Evolutionary conservation across 2,113 vertebrate genomes (phyloP).

Genomic region (Ciconia boyciana): DNA sequence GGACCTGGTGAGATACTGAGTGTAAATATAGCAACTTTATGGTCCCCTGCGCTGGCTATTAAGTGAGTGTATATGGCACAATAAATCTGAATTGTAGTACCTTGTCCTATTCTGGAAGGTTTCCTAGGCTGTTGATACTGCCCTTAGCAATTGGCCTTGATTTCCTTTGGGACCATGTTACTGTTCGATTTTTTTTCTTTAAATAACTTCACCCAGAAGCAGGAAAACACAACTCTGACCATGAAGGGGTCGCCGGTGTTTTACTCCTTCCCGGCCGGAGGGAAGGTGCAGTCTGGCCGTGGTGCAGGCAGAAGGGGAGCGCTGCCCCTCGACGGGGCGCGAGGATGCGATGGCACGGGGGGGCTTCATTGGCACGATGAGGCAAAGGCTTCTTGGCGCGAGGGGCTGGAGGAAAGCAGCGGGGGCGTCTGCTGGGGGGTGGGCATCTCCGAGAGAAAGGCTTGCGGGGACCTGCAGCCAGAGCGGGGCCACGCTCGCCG

Average conservation of each 20-base stretch:
- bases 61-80: not conserved
- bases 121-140: not conserved
- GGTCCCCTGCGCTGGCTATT: not conserved
- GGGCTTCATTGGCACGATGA: rapidly evolving
- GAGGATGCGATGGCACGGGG: not conserved
- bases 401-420: not conserved
- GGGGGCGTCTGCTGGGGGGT: not conserved
- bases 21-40: not conserved
- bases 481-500: rapidly evolving
- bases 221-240: not conserved
- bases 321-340: not conserved
- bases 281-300: not conserved
- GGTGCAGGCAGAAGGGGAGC: not conserved
- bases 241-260: not conserved
- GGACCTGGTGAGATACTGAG: not conserved
- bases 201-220: not conserved
- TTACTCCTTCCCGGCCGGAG: not conserved
- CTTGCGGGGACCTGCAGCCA: not conserved
- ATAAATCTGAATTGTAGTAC: not conserved
- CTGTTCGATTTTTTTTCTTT: not conserved
- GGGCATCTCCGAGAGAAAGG: not conserved
- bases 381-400: not conserved
- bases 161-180: not conserved
- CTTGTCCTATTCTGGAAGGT: not conserved
- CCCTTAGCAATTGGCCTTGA: not conserved